Evolutionary conservation across 2,797 vertebrate species (phyloP).

Genomic region (Siniperca undulata): DNA sequence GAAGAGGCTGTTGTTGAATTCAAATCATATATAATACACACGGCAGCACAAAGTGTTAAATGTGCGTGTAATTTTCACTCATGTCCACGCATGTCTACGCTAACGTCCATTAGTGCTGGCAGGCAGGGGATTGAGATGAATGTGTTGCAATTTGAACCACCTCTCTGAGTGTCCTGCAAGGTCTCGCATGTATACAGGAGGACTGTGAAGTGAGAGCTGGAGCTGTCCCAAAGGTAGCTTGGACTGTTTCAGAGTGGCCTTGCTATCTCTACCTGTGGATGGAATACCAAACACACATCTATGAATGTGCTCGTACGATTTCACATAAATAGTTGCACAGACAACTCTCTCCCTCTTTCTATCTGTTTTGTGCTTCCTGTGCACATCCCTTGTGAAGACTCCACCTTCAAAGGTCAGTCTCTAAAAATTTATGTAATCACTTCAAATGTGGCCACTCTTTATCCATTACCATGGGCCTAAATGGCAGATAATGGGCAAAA

Average conservation of each 20-base stretch:
- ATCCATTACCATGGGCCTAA: slow-evolving; percentile 18
- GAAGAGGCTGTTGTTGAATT: slow-evolving; percentile 46
- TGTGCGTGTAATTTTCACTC: slow-evolving; percentile 47
- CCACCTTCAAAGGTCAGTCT: slow-evolving; percentile 26
- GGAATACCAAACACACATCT: slow-evolving; percentile 55
- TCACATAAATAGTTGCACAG: slow-evolving; percentile 32
- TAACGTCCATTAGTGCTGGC: slow-evolving; percentile 74
- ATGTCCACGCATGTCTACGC: slow-evolving; percentile 24
- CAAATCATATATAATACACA: slow-evolving; percentile 45
- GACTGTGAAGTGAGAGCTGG: slow-evolving; percentile 60
- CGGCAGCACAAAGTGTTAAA: slow-evolving; percentile 48
- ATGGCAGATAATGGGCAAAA: slow-evolving; percentile 49
- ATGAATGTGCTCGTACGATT: slow-evolving; percentile 11
- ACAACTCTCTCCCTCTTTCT: not conserved
- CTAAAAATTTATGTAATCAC: slow-evolving; percentile 47
- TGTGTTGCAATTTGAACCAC: slow-evolving; percentile 77
- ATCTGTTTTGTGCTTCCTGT: not conserved
- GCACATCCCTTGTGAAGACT: slow-evolving; percentile 4
- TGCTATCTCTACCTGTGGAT: slow-evolving; percentile 52
- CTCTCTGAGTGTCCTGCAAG: slow-evolving; percentile 58
- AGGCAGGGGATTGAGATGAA: slow-evolving; percentile 77
- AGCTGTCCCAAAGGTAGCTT: slow-evolving; percentile 59
- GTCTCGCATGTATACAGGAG: slow-evolving; percentile 46
- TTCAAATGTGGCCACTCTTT: slow-evolving; percentile 24
- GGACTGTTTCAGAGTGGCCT: slow-evolving; percentile 50